Evolutionary conservation across 2,888 invertebrate species (phyloP).

Genomic region (Apantesis nais): DNA sequence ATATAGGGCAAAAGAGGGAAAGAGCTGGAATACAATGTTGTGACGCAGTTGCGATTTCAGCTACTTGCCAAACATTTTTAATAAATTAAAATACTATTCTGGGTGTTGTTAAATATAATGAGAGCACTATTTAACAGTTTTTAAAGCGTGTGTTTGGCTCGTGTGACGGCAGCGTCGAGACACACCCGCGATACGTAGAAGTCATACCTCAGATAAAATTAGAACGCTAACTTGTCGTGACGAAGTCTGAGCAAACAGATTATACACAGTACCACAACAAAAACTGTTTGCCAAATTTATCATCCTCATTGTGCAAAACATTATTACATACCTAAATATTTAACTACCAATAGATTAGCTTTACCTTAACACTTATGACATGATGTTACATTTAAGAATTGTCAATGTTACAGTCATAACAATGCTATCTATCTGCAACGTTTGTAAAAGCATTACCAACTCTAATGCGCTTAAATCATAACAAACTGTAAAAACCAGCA

Average conservation of each 20-base stretch:
- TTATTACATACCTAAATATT: slow-evolving; percentile 10
- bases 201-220: slow-evolving; percentile 55
- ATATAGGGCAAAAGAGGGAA: neutral
- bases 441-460: neutral
- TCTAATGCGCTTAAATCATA: neutral
- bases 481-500: neutral
- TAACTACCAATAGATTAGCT: neutral
- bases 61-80: neutral
- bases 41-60: neutral
- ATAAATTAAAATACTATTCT: slow-evolving; percentile 24
- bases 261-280: slow-evolving; percentile 27
- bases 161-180: slow-evolving; percentile 61
- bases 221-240: slow-evolving; percentile 53
- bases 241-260: slow-evolving; percentile 29
- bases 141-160: slow-evolving; percentile 28
- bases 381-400: neutral
- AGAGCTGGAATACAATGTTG: neutral
- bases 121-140: slow-evolving; percentile 58
- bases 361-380: neutral
- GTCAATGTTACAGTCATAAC: neutral
- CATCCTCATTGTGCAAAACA: slow-evolving; percentile 36
- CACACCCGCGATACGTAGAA: slow-evolving; percentile 72
- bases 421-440: neutral
- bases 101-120: slow-evolving; percentile 53
- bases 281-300: slow-evolving; percentile 44